phyloP scores from a whole-genome alignment of 1,140 invertebrate genomes.

The Scaptomyza montana region DNA sequence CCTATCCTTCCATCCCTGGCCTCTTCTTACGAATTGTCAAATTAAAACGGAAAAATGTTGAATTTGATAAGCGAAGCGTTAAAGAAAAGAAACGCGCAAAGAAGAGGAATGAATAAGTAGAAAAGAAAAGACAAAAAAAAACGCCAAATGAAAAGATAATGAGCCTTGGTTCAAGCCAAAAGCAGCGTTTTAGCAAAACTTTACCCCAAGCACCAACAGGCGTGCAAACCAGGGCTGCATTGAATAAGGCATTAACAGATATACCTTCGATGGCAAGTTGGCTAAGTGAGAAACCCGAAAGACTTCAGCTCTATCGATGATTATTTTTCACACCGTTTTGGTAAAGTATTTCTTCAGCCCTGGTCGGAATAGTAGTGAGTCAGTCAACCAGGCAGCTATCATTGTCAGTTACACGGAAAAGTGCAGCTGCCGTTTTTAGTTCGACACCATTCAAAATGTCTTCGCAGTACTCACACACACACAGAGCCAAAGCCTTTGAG shows the following conservation, averaged over 20 bases:
- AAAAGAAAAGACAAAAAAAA: conserved; percentile 22
- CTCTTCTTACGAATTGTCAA: conserved; percentile 77
- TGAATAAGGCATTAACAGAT: background rate
- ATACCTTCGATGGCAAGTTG: no score
- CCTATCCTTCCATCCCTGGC: background rate
- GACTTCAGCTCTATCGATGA: no score
- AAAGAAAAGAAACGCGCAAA: conserved; percentile 65
- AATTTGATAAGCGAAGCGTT: conserved; percentile 80
- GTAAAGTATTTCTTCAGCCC: conserved; percentile 18
- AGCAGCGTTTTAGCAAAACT: conserved; percentile 69
- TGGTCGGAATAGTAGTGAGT: conserved; percentile 47
- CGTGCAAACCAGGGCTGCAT: conserved; percentile 38
- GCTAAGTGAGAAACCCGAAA: no score
- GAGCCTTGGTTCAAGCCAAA: conserved; percentile 58
- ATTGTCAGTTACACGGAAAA: conserved; percentile 67
- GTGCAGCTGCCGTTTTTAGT: conserved; percentile 63
- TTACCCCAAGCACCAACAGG: conserved; percentile 52
- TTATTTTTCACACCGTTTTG: no score
- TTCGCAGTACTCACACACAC: conserved; percentile 37
- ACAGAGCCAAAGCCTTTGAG: conserved; percentile 53
- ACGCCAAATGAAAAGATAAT: conserved; percentile 68
- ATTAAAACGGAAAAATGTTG: conserved; percentile 81
- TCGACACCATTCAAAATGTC: conserved; percentile 24
- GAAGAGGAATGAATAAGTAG: background rate
- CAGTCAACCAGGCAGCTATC: conserved; percentile 64